A percentile compares a stretch with the other conserved stretches of the same genome.
Conservation (phyloP, 1,140 invertebrate genomes). For the Drosophila mayri region DNA sequence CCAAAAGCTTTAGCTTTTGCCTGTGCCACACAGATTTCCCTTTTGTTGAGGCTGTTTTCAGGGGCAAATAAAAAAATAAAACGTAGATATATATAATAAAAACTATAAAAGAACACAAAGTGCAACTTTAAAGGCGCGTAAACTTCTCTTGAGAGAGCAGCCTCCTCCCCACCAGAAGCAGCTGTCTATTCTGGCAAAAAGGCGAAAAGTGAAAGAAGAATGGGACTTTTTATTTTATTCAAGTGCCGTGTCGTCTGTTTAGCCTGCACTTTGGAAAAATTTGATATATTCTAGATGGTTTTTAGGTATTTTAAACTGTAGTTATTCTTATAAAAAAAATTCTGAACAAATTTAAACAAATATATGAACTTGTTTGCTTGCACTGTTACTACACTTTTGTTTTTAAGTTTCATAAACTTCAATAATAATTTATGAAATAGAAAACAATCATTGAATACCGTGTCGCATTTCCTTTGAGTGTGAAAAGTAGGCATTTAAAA, state of each 20-base stretch:
- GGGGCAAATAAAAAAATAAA: slow-evolving; percentile 23
- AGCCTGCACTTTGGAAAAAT: neutral
- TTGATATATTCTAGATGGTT: neutral
- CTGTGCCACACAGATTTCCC: slow-evolving; percentile 30
- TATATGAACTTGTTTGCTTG: no score
- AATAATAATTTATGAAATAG: neutral
- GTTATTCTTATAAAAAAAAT: no score
- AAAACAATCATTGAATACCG: neutral
- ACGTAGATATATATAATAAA: slow-evolving; percentile 3
- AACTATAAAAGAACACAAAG: slow-evolving; percentile 20
- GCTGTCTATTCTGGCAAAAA: slow-evolving; percentile 29
- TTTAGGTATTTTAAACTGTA: neutral
- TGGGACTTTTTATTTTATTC: slow-evolving; percentile 27
- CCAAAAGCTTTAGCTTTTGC: slow-evolving; percentile 24
- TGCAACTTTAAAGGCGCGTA: slow-evolving; percentile 32
- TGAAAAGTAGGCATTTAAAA: slow-evolving; percentile 21
- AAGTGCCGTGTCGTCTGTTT: slow-evolving; percentile 22
- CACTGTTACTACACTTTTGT: neutral
- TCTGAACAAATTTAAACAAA: no score
- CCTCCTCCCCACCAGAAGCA: neutral
- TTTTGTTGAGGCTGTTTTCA: slow-evolving; percentile 35
- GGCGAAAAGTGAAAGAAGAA: slow-evolving; percentile 20
- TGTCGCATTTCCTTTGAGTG: slow-evolving; percentile 18
- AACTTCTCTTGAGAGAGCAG: slow-evolving; percentile 14
- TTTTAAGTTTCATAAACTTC: neutral